Percentiles rank a stretch among this genome's conserved stretches.
Conservation (phyloP, 1,140 invertebrate species). For the Drosophila malerkotliana region DNA sequence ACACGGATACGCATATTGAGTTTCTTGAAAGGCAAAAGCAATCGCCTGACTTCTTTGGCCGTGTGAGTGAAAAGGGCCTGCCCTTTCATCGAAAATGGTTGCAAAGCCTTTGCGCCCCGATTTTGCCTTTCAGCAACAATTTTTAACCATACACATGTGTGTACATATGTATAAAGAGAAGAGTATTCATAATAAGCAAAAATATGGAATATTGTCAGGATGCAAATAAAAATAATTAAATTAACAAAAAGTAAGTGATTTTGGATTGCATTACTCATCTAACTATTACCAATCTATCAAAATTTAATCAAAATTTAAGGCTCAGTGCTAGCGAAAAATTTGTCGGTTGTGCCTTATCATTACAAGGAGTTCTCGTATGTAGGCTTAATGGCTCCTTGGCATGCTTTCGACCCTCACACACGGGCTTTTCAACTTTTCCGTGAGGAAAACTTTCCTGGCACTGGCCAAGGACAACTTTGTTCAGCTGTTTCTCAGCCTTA, state of each 20-base stretch:
- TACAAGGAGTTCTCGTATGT: slow-evolving; percentile 21
- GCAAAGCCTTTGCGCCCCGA: slow-evolving; percentile 21
- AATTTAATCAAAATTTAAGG: not conserved
- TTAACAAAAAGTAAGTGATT: not conserved
- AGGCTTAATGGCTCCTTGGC: slow-evolving; percentile 47
- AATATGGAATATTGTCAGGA: slow-evolving; percentile 18
- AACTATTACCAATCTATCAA: not conserved
- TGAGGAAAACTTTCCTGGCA: slow-evolving; percentile 3
- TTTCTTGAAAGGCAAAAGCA: slow-evolving; percentile 72
- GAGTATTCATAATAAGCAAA: slow-evolving; percentile 2
- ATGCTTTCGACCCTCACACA: slow-evolving; percentile 20
- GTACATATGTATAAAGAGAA: slow-evolving; percentile 5
- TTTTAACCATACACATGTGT: slow-evolving; percentile 15
- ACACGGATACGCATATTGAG: slow-evolving; percentile 77
- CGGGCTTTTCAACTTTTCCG: slow-evolving; percentile 17
- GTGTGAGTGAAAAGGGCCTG: slow-evolving; percentile 3
- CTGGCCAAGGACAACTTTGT: slow-evolving; percentile 28
- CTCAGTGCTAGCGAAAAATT: slow-evolving; percentile 4
- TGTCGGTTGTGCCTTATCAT: slow-evolving; percentile 36
- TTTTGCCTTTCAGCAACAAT: slow-evolving; percentile 48
- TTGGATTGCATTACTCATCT: not conserved
- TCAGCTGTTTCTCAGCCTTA: slow-evolving; percentile 11
- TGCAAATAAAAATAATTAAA: not conserved
- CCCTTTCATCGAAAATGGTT: not conserved
- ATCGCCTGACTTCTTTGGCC: slow-evolving; percentile 52